Base-by-base conservation (phyloP, 1,140 invertebrate species). In the Drosophila pandora region DNA sequence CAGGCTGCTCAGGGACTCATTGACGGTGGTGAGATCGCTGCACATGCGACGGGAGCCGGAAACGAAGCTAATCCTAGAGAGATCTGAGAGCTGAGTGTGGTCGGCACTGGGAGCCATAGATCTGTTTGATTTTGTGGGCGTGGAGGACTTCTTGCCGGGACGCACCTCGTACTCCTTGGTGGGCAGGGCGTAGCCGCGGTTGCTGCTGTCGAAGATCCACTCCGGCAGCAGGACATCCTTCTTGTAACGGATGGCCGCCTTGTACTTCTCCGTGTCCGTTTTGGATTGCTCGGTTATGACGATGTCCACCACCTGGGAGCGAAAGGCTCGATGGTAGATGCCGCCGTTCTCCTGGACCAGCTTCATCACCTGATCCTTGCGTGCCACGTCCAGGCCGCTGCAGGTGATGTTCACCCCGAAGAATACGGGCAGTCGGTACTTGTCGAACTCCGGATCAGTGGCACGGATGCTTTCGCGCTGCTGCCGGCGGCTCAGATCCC, bases 191-290 rank as follows among this genome's bases (percentile, higher is more conserved):
- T 95, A 95, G 0, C 96, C 96, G 28, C 94, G 93, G 45, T 94
- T 92, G 0, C 96, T 92, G 48, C 96, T 97, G 22, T 97, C 95
- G 64, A 94, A 94, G 32, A 98, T 92, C 97, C 97, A 98, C 12
- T 95, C 92, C 0, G 94, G 93, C 53, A 92, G 93, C 1, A 97
- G 93, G 90, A 95, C 96, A 32, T 94, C 94, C 75, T 96, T 96
- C 60, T 94, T 94, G 92, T 95, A 96, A 73, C 95, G 94, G 49
- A 94, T 90, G 0, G 97, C 97, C 76, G 94, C 95, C 75, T 95
- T 95, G 83, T 95, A 95, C 90, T 98, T 98, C 12, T 96, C 95
- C 60, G 96, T 96, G 62, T 94, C 93, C 2, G 95, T 82, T 13
- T 93, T 92, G n/a, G 93, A 93, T 53, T 92, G 74, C 10, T 90